A percentile compares a stretch with the other conserved stretches of the same genome.
These are phyloP conservation scores for Chanos chanos DNA, from an alignment of 2,797 vertebrate genomes.

Conservation along the genomic window DNA sequence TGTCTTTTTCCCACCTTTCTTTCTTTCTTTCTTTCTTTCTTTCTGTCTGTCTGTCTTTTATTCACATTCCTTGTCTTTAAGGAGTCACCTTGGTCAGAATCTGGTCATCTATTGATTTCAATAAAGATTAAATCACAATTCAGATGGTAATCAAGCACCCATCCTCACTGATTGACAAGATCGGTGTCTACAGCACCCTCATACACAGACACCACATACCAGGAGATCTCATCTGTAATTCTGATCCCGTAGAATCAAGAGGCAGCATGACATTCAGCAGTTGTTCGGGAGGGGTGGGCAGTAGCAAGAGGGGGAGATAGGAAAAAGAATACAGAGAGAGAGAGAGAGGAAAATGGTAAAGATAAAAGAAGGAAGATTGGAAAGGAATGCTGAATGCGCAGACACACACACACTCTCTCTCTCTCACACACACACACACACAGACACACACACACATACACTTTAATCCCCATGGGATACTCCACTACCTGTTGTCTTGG, in stretches of 20 bases:
- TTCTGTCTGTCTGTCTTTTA: too few species aligned
- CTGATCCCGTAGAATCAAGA: conserved; percentile 20
- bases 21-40: background rate
- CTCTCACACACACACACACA: conserved; percentile 38
- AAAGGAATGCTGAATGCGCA: conserved; percentile 12
- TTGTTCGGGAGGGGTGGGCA: conserved; percentile 34
- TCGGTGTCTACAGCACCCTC: conserved; percentile 45
- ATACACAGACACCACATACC: conserved; percentile 25
- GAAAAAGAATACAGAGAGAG: background rate
- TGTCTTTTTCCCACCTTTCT: background rate
- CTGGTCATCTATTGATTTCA: conserved; percentile 32
- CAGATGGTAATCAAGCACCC: conserved; percentile 14
- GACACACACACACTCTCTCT: conserved; percentile 29
- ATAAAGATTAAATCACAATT: background rate
- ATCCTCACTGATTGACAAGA: conserved; percentile 52
- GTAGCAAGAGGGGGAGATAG: background rate
- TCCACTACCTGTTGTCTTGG: conserved; percentile 78
- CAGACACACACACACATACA: conserved; percentile 21
- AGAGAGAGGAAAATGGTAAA: background rate
- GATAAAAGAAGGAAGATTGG: background rate
- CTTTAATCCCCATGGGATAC: conserved; percentile 60
- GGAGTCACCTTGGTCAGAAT: conserved; percentile 69
- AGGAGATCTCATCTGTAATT: conserved; percentile 49
- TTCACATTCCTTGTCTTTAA: conserved; percentile 45
- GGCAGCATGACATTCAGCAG: conserved; percentile 43